Conservation (phyloP, 2,797 vertebrate genomes). For the Sus cebifrons region DNA sequence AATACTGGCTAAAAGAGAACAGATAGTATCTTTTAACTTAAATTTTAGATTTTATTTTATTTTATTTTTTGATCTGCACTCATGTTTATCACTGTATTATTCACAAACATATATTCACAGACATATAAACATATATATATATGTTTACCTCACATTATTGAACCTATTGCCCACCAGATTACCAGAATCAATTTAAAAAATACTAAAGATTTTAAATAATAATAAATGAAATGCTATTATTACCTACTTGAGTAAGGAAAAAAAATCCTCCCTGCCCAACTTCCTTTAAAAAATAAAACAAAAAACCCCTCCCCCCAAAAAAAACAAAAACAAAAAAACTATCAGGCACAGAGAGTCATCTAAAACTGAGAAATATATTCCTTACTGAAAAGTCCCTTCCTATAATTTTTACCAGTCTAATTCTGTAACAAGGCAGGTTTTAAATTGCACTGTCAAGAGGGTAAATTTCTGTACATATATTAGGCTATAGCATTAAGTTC, state of each 20-base stretch:
- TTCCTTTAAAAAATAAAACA: neutral
- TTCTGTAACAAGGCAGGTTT: slow-evolving; percentile 52
- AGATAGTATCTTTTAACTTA: slow-evolving; percentile 15
- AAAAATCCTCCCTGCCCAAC: neutral
- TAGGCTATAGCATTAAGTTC: slow-evolving; percentile 18
- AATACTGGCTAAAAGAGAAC: neutral
- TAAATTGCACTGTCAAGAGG: slow-evolving; percentile 18
- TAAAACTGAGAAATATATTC: neutral
- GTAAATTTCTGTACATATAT: slow-evolving; percentile 2
- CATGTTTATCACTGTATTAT: too few species aligned
- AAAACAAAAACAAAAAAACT: neutral
- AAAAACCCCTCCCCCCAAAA: neutral
- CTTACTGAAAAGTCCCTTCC: neutral
- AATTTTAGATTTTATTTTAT: neutral
- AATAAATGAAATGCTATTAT: neutral
- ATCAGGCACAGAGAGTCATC: neutral
- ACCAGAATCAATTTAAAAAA: too few species aligned
- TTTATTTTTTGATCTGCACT: too few species aligned
- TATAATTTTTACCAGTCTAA: neutral
- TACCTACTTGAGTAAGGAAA: neutral
- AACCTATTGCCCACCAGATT: too few species aligned
- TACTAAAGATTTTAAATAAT: neutral
- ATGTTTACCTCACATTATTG: too few species aligned
- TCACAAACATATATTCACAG: too few species aligned
- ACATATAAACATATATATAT: too few species aligned